Conservation (phyloP, 2,888 invertebrate species). For the Augochlorella aurata region DNA sequence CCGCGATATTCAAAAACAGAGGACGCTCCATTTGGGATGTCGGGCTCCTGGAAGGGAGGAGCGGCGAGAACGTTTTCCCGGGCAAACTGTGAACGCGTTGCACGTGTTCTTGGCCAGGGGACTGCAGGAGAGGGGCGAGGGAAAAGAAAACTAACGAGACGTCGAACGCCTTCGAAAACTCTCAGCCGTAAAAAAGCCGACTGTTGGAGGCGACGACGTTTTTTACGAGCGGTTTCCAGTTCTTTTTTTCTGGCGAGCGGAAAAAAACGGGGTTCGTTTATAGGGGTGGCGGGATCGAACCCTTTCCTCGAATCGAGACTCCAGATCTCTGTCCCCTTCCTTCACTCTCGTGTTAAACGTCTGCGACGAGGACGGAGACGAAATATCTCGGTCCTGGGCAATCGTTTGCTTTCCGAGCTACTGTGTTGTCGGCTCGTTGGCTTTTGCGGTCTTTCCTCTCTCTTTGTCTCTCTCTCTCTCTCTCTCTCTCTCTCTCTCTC, state of each 20-base stretch:
- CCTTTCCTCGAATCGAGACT: conserved; percentile 45
- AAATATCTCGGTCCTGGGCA: conserved; percentile 19
- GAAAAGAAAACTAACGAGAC: conserved; percentile 7
- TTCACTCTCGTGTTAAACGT: too few relatives aligned
- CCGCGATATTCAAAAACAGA: neutral
- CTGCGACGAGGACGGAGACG: neutral
- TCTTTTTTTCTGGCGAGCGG: neutral
- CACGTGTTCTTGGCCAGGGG: conserved; percentile 17
- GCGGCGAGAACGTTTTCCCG: neutral
- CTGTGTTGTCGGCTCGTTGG: conserved; percentile 55
- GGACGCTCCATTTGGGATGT: neutral
- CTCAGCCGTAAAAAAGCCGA: conserved; percentile 11
- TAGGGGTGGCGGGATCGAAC: conserved; percentile 37
- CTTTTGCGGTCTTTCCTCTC: conserved; percentile 64
- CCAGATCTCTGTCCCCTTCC: neutral
- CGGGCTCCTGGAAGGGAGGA: neutral
- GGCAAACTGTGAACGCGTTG: neutral
- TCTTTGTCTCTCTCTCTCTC: conserved; percentile 17
- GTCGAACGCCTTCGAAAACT: neutral
- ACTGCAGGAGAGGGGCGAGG: neutral
- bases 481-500: conserved; percentile 23
- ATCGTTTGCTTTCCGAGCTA: conserved; percentile 48
- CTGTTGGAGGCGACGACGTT: conserved; percentile 27
- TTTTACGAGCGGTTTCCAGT: conserved; percentile 35
- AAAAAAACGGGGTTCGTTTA: conserved; percentile 14